These are phyloP conservation scores for Hirtodrosophila duncani DNA, from an alignment of 2,888 invertebrate species.

Conservation along the genomic window DNA sequence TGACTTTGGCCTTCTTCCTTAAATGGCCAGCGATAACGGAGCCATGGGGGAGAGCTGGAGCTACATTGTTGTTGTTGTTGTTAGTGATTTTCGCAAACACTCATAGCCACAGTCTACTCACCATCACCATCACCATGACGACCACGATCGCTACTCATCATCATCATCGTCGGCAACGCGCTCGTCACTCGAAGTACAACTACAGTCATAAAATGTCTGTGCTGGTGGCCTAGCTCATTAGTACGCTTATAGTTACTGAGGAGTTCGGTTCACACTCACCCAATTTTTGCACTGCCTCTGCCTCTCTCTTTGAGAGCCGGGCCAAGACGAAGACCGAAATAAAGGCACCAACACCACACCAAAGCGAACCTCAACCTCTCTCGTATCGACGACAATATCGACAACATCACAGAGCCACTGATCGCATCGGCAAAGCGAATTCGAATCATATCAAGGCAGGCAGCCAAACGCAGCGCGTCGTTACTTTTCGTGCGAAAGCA, in stretches of 20 bases:
- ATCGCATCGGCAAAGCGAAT: conserved; percentile 57
- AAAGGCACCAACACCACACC: background rate
- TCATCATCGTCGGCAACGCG: too few species aligned
- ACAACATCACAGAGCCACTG: conserved; percentile 31
- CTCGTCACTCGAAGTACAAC: too few species aligned
- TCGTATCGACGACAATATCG: background rate
- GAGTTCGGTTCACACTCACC: conserved; percentile 51
- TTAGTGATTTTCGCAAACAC: too few species aligned
- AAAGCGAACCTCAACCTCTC: conserved; percentile 9
- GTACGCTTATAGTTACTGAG: conserved; percentile 63
- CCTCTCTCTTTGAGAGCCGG: conserved; percentile 4
- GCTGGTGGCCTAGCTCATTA: conserved; percentile 49
- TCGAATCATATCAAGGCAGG: conserved; percentile 65
- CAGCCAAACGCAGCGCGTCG: conserved; percentile 65
- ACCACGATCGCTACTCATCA: too few species aligned
- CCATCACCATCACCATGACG: too few species aligned
- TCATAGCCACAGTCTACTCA: too few species aligned
- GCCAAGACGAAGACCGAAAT: background rate
- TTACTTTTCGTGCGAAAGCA: conserved; percentile 32
- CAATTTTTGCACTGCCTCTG: conserved; percentile 5
- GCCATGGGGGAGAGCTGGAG: too few species aligned
- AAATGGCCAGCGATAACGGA: too few species aligned
- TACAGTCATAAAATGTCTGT: too few species aligned
- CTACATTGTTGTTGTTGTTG: too few species aligned
- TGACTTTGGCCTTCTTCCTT: too few species aligned